Conservation (phyloP, 2,113 vertebrate species). For the Lipophrys pholis region DNA sequence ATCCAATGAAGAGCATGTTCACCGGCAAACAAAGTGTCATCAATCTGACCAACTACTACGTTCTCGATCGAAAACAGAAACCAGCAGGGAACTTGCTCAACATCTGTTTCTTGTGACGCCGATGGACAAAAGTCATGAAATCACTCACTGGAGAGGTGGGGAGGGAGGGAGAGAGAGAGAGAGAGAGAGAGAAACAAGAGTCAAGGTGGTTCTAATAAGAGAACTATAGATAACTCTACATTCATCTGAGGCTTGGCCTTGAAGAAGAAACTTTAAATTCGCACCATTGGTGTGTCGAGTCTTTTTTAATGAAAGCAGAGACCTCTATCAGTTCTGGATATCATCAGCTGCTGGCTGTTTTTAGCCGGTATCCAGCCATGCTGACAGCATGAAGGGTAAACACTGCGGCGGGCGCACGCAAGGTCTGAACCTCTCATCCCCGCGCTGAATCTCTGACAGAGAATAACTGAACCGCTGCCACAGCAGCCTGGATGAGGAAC, state of each 20-base stretch:
- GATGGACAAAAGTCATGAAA: constrained; percentile 81
- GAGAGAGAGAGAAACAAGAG: constrained; percentile 51
- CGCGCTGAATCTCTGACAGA: constrained; percentile 58
- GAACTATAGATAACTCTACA: constrained; percentile 81
- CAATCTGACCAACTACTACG: constrained; percentile 70
- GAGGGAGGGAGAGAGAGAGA: constrained; percentile 48
- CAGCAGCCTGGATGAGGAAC: constrained; percentile 66
- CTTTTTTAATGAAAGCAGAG: constrained; percentile 75
- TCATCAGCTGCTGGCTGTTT: constrained; percentile 72
- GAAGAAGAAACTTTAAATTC: constrained; percentile 76
- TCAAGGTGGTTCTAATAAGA: constrained; percentile 82
- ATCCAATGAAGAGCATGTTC: constrained; percentile 78
- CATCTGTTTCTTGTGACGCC: constrained; percentile 83
- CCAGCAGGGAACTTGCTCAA: constrained; percentile 71
- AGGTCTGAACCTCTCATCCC: constrained; percentile 61
- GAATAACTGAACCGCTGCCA: constrained; percentile 68
- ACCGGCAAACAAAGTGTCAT: constrained; percentile 82
- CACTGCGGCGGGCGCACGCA: constrained; percentile 66
- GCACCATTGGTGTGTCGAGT: constrained; percentile 74
- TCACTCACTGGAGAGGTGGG: constrained; percentile 66
- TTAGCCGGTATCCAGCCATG: constrained; percentile 65
- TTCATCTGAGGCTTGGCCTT: constrained; percentile 71
- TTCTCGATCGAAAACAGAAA: constrained; percentile 77
- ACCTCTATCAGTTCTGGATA: constrained; percentile 74
- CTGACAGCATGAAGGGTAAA: constrained; percentile 74